Percentiles rank a stretch among this genome's conserved stretches.
Evolutionary conservation across 2,888 invertebrate species (phyloP).

Genomic region (Phasia obesa): DNA sequence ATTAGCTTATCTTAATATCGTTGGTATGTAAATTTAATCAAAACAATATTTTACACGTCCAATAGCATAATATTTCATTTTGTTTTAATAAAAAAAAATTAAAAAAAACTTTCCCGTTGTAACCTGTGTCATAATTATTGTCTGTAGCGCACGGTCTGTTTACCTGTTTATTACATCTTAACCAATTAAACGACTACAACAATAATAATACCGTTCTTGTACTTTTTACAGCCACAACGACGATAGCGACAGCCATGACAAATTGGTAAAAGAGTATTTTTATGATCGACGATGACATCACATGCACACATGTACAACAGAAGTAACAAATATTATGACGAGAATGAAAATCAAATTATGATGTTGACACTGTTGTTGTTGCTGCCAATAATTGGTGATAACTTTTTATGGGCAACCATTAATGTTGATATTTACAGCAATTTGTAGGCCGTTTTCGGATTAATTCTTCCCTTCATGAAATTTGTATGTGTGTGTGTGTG

Average conservation of each 20-base stretch:
- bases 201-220: constrained; percentile 43
- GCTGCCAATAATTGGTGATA: constrained; percentile 50
- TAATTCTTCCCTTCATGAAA: constrained; percentile 41
- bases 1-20: no score
- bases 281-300: constrained; percentile 68
- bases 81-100: no score
- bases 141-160: neutral
- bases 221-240: constrained; percentile 56
- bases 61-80: no score
- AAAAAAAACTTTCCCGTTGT: no score
- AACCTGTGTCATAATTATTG: no score
- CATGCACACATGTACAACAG: constrained; percentile 7
- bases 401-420: constrained; percentile 65
- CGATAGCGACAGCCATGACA: constrained; percentile 10
- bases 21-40: no score
- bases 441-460: constrained; percentile 64
- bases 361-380: constrained; percentile 44
- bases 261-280: constrained; percentile 58
- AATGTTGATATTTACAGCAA: constrained; percentile 66
- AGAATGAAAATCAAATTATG: constrained; percentile 46
- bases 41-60: no score
- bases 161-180: constrained; percentile 60
- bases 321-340: constrained; percentile 37
- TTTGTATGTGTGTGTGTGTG: neutral
- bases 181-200: constrained; percentile 44